phyloP scores from a whole-genome alignment of 2,113 vertebrate genomes.

The Cavia aperea region DNA sequence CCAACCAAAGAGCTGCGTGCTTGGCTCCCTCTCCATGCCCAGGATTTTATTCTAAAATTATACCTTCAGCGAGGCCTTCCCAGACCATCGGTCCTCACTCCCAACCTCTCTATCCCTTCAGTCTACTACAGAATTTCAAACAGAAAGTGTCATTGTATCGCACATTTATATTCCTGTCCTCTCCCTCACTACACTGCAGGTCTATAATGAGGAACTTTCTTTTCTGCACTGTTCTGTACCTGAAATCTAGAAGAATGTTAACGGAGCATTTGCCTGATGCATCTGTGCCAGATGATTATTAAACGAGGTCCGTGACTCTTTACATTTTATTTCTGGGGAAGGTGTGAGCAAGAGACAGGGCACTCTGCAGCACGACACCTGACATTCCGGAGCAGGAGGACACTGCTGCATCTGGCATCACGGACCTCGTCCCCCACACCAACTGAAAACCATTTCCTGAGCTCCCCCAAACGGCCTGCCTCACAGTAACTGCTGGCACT shows the following conservation, averaged over 20 bases:
- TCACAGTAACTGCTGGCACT: not conserved
- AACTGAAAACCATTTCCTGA: not conserved
- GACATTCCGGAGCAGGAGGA: not conserved
- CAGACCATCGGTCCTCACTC: not conserved
- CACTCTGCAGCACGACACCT: not conserved
- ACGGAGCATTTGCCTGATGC: not conserved
- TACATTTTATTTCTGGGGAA: not conserved
- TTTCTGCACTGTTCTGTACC: not conserved
- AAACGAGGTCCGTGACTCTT: not conserved
- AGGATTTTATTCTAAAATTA: not conserved
- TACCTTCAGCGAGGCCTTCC: not conserved
- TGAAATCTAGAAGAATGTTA: not conserved
- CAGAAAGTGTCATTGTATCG: not conserved
- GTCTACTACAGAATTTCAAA: not conserved
- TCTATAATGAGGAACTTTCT: not conserved
- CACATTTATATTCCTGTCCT: not conserved
- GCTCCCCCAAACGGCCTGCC: not conserved
- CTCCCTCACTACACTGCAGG: not conserved
- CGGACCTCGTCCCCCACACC: not conserved
- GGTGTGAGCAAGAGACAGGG: not conserved
- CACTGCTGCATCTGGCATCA: too few relatives aligned
- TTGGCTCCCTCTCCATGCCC: not conserved
- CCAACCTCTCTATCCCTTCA: not conserved
- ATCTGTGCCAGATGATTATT: not conserved
- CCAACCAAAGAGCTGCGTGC: not conserved